Conservation (phyloP, 2,113 vertebrate species). For the Trematocara nigrifrons region DNA sequence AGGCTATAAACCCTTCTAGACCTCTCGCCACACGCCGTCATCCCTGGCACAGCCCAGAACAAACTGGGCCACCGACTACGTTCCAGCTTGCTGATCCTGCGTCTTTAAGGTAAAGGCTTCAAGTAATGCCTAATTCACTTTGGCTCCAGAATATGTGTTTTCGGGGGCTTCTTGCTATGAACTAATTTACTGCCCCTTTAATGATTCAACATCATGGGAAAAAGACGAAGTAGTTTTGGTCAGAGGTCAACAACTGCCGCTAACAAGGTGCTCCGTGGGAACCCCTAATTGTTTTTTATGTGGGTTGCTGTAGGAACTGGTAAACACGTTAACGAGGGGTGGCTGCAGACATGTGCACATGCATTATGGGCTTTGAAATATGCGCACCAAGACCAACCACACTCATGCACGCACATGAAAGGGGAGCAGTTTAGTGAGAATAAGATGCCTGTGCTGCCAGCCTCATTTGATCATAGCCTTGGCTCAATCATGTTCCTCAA, state of each 20-base stretch:
- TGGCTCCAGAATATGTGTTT: background rate
- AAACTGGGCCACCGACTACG: slow-evolving; percentile 20
- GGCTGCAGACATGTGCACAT: background rate
- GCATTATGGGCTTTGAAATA: background rate
- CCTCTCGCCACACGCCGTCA: slow-evolving; percentile 27
- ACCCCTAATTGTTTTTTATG: slow-evolving; percentile 42
- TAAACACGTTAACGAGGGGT: slow-evolving; percentile 43
- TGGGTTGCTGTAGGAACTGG: slow-evolving; percentile 44
- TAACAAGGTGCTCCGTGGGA: slow-evolving; percentile 41
- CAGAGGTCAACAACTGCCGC: slow-evolving; percentile 36
- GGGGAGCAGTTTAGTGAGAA: background rate
- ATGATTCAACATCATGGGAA: slow-evolving; percentile 27
- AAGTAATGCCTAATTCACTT: slow-evolving; percentile 7
- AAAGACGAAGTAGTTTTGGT: slow-evolving; percentile 35
- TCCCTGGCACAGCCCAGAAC: slow-evolving; percentile 10
- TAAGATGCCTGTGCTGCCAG: background rate
- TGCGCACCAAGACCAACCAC: background rate
- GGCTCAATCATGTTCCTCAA: slow-evolving; percentile 7
- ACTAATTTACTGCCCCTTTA: slow-evolving; percentile 5
- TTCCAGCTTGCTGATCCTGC: slow-evolving; percentile 21
- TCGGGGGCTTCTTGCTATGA: background rate
- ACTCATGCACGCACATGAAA: background rate
- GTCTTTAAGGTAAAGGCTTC: slow-evolving; percentile 8
- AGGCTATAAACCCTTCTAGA: slow-evolving; percentile 19
- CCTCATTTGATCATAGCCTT: slow-evolving; percentile 4